Base-by-base conservation (phyloP, 2,113 vertebrate genomes). In the Cyphomyrus plagiostoma region DNA sequence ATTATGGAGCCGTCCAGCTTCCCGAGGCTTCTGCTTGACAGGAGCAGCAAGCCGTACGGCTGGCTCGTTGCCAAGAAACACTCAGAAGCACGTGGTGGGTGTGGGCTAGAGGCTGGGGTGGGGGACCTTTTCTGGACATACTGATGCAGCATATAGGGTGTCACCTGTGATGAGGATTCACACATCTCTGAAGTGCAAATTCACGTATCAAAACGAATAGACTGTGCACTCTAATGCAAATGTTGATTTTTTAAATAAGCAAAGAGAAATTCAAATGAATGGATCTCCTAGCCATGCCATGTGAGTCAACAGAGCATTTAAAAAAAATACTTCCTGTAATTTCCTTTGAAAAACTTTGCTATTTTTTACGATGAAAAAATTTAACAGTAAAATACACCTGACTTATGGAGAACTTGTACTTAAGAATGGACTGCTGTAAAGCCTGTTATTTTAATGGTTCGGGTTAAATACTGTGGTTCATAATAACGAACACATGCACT, bases 51-150 rank as follows among this genome's bases (percentile, higher is more conserved):
- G 90, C 66, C 10, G 9, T 30, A 89, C 93, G 90, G 86, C 89
- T 93, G 70, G 91, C 56, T 89, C 30, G 92, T 95, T 96, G 94
- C 95, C 92, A 95, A 93, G 94, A 92, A 92, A 96, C 95, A 90
- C 92, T 91, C 52, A 45, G 85, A 88, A 84, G 88, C 89, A 85
- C 50, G 74, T 84, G 77, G 89, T 85, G 39, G 50, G 11, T 58
- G 88, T 15, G 49, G 26, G 30, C 21, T 30, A 17, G 50, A 21
- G 52, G 88, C 4, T 3, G 17, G 62, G 39, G 17, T 53, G 48
- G 83, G 7, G 48, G 83, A 26, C 77, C 19, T 82, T 89, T 80
- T 86, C 70, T 89, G 90, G 83, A 58, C 88, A 89, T 91, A 88
- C 86, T 91, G 85, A 93, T 21, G 62, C 45, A 77, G 39, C 3